A percentile compares a stretch with the other conserved stretches of the same genome.
These are phyloP conservation scores for Macaria notata DNA, from an alignment of 2,888 invertebrate species.

Conservation along the genomic window DNA sequence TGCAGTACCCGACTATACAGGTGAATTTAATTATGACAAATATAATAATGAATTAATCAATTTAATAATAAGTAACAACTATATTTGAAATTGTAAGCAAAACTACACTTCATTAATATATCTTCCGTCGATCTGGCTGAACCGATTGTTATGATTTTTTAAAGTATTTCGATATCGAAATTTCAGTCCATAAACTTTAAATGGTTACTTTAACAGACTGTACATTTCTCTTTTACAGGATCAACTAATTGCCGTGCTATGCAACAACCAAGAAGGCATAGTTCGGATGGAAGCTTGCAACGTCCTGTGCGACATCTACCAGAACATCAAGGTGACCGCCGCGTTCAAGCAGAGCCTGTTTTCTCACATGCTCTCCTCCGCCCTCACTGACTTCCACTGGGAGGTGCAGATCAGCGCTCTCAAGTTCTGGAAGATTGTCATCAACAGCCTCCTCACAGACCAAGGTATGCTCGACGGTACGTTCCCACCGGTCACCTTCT, in stretches of 20 bases:
- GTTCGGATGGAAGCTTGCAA: conserved; percentile 88
- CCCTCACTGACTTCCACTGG: conserved; percentile 89
- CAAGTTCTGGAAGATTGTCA: conserved; percentile 87
- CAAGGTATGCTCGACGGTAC: conserved; percentile 93
- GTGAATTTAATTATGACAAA: too few relatives aligned
- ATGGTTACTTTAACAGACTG: too few relatives aligned
- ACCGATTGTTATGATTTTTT: too few relatives aligned
- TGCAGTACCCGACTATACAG: conserved; percentile 80
- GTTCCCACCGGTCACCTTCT: conserved; percentile 91
- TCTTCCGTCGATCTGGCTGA: too few relatives aligned
- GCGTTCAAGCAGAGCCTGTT: conserved; percentile 81
- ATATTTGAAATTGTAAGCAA: too few relatives aligned
- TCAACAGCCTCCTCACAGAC: conserved; percentile 84
- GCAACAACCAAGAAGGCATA: conserved; percentile 88
- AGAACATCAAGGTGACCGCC: conserved; percentile 83
- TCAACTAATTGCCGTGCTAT: conserved; percentile 80
- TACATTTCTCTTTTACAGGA: conserved; percentile 56
- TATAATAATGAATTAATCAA: too few relatives aligned
- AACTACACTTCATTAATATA: too few relatives aligned
- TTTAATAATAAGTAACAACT: neutral
- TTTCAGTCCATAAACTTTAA: too few relatives aligned
- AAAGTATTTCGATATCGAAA: too few relatives aligned
- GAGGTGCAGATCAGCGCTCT: conserved; percentile 89
- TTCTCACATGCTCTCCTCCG: conserved; percentile 85
- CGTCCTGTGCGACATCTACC: conserved; percentile 85